Evolutionary conservation across 2,113 vertebrate genomes (phyloP), one percentile per base, ranked within the genome.

Genomic region (Alligator mississippiensis): DNA sequence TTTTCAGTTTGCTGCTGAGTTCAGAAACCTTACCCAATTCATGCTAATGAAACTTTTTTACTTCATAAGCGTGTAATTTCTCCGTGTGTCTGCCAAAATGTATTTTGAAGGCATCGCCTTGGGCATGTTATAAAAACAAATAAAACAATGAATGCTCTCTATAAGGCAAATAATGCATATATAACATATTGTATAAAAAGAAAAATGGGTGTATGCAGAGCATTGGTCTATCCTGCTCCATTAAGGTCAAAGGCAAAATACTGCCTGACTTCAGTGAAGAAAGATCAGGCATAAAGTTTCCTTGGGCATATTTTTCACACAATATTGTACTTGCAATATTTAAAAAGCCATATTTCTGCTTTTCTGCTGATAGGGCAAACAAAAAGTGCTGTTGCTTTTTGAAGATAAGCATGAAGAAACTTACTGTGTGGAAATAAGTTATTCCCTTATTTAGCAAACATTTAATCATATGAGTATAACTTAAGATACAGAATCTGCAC

Each of bases 41-140:
- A 95, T 12, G 25, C 82, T 58, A 89, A 82, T 89, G 11, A 3
- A 3, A 7, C 34, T 11, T 78, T 77, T 94, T 87, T 79, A 87
- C 59, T 61, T 60, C 74, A 78, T 81, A 16, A 84, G 34, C 25
- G 70, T 30, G 5, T 16, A 77, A 81, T 93, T 85, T 89, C 24
- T 93, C 6, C 84, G 11, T 24, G 81, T 11, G 77, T 38, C 84
- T 28, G 21, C 84, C 84, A 85, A 90, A 85, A 87, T 27, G 17
- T 75, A 85, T 55, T 86, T 84, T 24, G 3, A 75, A 88, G 66
- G 16, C 25, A 89, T 61, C 47, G 28, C 76, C 60, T 59, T 1
- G 7, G 1, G 27, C 21, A 82, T 58, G 77, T 82, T 72, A 6
- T 60, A 68, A 85, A 93, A 94, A 88, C 63, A 10, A 85, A 15